Evolutionary conservation across 1,140 invertebrate genomes (phyloP), one percentile per base, ranked within the genome.

Genomic region (Acyrthosiphon pisum): DNA sequence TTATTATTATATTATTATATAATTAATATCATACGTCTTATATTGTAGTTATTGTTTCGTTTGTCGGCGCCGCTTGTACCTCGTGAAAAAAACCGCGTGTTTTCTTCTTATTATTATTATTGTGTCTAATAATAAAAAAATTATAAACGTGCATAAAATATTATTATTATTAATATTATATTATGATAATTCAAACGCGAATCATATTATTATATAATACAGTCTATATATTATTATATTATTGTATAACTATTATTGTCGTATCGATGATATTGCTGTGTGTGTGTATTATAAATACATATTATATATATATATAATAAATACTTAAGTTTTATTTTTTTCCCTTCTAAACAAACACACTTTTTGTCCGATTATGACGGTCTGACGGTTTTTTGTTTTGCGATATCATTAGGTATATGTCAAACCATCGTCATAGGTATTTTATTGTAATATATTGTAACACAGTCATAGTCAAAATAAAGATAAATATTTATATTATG

Each of bases 241-340:
- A 84, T 84, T 50, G 14, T 41, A 44, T 84, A 41, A 86, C 60
- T 86, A 86, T 86, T 86, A 86, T 86, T 68, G 60, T 68, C 50
- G 50, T 53, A 53, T 53, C 50, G 50, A 53, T 53, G 50, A 53
- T 53, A 53, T 53, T 53, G 20, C 4, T 18, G 50, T 53, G 50
- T 53, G 50, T 53, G 50, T 53, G 20, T 53, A 53, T 22, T 53
- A 53, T 53, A 53, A 53, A 53, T 53, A 53, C 22, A 53, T 53
- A 53, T 53, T 53, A 53, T 22, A 53, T 23, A 53, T 53, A 53
- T 53, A 53, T 23, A 53, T 53, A 53, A 53, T 22, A 53, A 23
- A 50, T 50, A 53, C 50, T 23, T 53, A 0, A 22, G 20, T 53
- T 2, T 53, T 53, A 23, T 4, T 53, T 22, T 53, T 53, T 7